Evolutionary conservation across 2,797 vertebrate genomes (phyloP).

Genomic region (Pipistrellus pipistrellus): DNA sequence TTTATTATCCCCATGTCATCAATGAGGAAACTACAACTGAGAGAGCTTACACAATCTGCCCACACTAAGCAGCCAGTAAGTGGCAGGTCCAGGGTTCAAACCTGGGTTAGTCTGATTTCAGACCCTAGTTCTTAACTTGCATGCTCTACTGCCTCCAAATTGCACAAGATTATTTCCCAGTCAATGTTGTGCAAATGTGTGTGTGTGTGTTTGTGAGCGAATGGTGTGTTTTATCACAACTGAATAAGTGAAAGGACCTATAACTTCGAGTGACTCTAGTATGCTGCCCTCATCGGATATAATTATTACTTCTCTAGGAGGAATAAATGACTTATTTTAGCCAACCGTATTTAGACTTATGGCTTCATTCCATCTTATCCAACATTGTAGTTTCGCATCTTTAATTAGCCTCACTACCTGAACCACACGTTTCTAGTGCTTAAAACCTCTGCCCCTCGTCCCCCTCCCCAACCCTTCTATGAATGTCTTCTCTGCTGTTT

Average conservation of each 20-base stretch:
- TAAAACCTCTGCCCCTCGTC: background rate
- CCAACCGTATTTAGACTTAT: background rate
- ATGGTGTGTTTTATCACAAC: background rate
- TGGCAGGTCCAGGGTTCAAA: background rate
- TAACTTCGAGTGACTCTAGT: background rate
- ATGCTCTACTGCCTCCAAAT: background rate
- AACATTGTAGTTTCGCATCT: background rate
- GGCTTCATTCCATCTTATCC: background rate
- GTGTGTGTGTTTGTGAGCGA: background rate
- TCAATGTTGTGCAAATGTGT: background rate
- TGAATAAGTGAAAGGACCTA: background rate
- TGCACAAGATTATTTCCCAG: background rate
- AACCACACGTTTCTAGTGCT: background rate
- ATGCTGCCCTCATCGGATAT: background rate
- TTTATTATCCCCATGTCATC: background rate
- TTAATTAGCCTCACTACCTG: background rate
- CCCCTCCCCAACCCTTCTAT: background rate
- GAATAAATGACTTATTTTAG: background rate
- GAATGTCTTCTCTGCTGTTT: background rate
- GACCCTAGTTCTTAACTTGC: background rate
- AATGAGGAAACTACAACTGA: background rate
- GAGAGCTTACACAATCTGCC: background rate
- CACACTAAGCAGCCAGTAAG: background rate
- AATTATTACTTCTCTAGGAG: background rate
- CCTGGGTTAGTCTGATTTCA: background rate